Conservation (phyloP, 2,797 vertebrate genomes). For the Gadopsis marmoratus region DNA sequence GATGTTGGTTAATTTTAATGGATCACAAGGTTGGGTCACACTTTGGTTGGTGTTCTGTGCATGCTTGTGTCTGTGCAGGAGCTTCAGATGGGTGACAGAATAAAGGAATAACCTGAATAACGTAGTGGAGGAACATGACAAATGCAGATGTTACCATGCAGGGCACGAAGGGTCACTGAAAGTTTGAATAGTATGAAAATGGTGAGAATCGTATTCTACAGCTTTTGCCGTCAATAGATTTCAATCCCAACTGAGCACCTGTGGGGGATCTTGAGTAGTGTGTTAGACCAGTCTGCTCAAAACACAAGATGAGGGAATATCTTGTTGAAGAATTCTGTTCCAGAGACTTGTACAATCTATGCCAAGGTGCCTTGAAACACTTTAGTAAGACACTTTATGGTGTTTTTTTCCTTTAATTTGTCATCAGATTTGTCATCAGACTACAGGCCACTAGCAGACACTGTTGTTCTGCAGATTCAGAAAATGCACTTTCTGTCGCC, state of each 20-base stretch:
- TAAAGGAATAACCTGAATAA: background rate
- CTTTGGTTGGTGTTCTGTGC: background rate
- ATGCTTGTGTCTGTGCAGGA: background rate
- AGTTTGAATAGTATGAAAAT: background rate
- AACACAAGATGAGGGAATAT: background rate
- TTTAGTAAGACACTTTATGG: background rate
- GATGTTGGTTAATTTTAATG: background rate
- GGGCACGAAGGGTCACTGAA: background rate
- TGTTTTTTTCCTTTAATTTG: background rate
- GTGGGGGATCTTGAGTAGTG: background rate
- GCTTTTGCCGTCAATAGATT: background rate
- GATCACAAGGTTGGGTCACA: background rate
- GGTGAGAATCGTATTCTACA: background rate
- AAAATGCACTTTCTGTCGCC: constrained; percentile 17
- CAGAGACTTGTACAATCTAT: background rate
- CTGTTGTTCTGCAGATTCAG: constrained; percentile 20
- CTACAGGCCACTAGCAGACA: constrained; percentile 32
- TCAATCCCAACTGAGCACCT: background rate
- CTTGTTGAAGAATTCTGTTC: no score
- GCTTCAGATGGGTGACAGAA: background rate
- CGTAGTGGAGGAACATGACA: background rate
- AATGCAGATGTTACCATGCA: background rate
- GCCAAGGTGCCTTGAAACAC: background rate
- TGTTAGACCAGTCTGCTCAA: background rate
- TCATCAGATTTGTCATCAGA: no score